Base-by-base conservation (phyloP, 2,888 invertebrate species). In the Zygothrica quintamaculata region DNA sequence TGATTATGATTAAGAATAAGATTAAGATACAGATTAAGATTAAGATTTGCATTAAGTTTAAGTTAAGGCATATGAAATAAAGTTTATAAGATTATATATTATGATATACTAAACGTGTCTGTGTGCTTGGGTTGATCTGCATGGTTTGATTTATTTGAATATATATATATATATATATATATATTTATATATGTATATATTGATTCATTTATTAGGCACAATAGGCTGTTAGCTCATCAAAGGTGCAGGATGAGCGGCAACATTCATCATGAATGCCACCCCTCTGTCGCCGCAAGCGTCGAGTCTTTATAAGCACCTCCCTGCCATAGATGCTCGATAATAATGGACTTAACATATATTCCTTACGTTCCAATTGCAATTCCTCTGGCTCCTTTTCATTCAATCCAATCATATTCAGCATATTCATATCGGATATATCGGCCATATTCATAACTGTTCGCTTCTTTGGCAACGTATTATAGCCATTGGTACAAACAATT, bases 191-290 rank as follows among this genome's bases (percentile, higher is more conserved):
- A 42, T 40, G 13, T 29, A 7, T 29, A 9, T 16, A 31, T 48
- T 36, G 39, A 9, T 12, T 57, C 25, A 66, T 36, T 58, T 52
- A n/a, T 25, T 60, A 39, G 8, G 69, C 74, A 47, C 88, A 89
- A 57, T 87, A 88, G 62, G 77, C 70, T 47, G 56, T 11, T 47
- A 88, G 50, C 37, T 89, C 88, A 5, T 25, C 16, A 33, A 73
- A 74, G 53, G 46, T 62, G 67, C 89, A 89, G 6, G 71, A 43
- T 13, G 78, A 69, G 31, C 71, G 62, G 25, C 89, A 88, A 53
- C 89, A 88, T 50, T 88, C 87, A 15, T 87, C 77, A 50, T 88
- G 70, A 46, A 85, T 69, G 55, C 79, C 74, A 9, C 75, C 69
- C 13, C 62, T 48, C 26, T 69, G 60, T 5, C 74, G 68, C 16